These are phyloP conservation scores for Clitarchus hookeri DNA, from an alignment of 2,888 invertebrate genomes.

Conservation along the genomic window DNA sequence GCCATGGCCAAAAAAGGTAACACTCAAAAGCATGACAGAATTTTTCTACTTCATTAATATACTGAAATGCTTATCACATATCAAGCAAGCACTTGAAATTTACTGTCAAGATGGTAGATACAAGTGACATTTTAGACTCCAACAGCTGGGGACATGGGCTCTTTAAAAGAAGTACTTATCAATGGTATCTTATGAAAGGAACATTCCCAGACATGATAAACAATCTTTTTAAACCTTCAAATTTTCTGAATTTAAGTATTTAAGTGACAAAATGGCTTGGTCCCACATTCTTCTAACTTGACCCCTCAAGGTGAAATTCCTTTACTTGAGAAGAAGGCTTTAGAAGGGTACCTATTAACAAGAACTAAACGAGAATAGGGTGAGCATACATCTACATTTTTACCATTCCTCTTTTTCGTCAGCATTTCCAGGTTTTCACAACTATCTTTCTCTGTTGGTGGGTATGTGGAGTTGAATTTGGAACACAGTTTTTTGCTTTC, in stretches of 20 bases:
- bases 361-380: no score
- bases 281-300: not conserved
- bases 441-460: no score
- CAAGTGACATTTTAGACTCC: not conserved
- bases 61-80: not conserved
- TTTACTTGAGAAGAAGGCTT: not conserved
- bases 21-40: slow-evolving; percentile 3
- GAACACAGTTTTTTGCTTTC: no score
- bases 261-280: not conserved
- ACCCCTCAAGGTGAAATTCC: not conserved
- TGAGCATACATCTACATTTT: no score
- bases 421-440: no score
- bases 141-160: not conserved
- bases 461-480: no score
- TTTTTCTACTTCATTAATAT: not conserved
- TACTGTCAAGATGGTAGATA: slow-evolving; percentile 16
- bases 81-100: not conserved
- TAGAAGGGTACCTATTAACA: not conserved
- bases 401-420: no score
- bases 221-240: not conserved
- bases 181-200: not conserved
- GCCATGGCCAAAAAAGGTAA: not conserved
- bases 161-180: not conserved
- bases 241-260: not conserved
- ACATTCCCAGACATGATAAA: not conserved